These are phyloP conservation scores for Poeciliopsis retropinna DNA, from an alignment of 2,113 vertebrate species.

Conservation along the genomic window DNA sequence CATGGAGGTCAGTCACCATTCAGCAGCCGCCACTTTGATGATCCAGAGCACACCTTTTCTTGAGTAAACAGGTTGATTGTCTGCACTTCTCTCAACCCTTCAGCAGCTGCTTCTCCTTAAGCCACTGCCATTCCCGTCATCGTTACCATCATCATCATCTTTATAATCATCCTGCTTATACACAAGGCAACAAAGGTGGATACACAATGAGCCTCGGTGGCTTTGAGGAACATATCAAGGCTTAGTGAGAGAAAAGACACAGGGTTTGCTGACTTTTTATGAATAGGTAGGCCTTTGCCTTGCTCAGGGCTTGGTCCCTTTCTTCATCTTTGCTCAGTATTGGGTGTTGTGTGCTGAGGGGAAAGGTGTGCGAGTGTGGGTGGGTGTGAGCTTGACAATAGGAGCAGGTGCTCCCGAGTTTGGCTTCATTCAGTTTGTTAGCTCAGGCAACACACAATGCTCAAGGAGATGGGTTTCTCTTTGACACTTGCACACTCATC, in stretches of 20 bases:
- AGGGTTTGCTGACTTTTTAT: conserved; percentile 64
- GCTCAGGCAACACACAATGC: conserved; percentile 66
- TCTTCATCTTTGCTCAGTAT: conserved; percentile 79
- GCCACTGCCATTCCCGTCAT: conserved; percentile 58
- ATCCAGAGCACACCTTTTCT: conserved; percentile 68
- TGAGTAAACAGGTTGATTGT: conserved; percentile 75
- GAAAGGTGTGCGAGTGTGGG: conserved; percentile 72
- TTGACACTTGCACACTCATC: conserved; percentile 46
- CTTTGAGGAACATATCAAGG: conserved; percentile 77
- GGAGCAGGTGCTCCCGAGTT: conserved; percentile 73
- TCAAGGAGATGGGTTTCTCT: conserved; percentile 61
- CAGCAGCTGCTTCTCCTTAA: conserved; percentile 79
- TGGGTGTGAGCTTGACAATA: conserved; percentile 65
- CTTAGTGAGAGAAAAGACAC: conserved; percentile 71
- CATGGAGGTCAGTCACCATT: conserved; percentile 42
- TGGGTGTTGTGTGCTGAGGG: conserved; percentile 78
- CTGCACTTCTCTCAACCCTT: conserved; percentile 62
- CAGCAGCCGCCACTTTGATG: conserved; percentile 66
- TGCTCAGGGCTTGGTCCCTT: conserved; percentile 64
- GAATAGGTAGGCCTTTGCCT: conserved; percentile 62
- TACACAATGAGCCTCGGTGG: conserved; percentile 66
- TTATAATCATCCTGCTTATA: conserved; percentile 70
- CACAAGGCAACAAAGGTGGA: conserved; percentile 71
- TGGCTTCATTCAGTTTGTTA: conserved; percentile 71
- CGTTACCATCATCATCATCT: conserved; percentile 66